Base-by-base conservation (phyloP, 2,888 invertebrate genomes). In the Lepetodrilus schrolli region DNA sequence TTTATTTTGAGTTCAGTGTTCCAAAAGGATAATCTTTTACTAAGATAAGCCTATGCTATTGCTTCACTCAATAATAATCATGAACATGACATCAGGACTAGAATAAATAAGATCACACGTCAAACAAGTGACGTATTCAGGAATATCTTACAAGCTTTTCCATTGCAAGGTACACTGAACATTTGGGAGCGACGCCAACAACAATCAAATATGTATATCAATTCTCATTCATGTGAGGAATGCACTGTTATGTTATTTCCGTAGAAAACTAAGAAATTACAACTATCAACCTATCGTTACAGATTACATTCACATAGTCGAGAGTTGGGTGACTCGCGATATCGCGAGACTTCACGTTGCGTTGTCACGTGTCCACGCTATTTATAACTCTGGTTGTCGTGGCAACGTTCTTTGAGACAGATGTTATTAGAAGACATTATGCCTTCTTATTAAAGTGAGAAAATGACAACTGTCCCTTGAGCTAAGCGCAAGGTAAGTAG, bases 101-200 rank as follows among this genome's bases (percentile, higher is more conserved):
- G 58, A 58, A 58, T 58, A 58, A 58, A 58, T 58, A 58, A 58
- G 30, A 58, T 58, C 58, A 58, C 58, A 58, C 58, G 58, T 30
- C 58, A 13, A 3, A 4, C 3, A 30, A 43, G 13, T 17, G 58
- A 30, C 58, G 58, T 30, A 26, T 58, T 30, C 8, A 17, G 58
- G 26, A 58, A 58, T 58, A 58, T 58, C 58, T 30, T 58, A 58
- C 58, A 58, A 17, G 5, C 10, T 51, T n/a, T 23, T 30, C 30
- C 30, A 23, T 48, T 58, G 30, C 26, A 58, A 58, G 26, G 17
- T 58, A 58, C 58, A 58, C 26, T 30, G 58, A 34, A 58, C 58
- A 58, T n/a, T 58, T 30, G 30, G 34, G 26, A 26, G 58, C 58
- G 26, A 58, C 58, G 58, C 17, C 21, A 30, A 34, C 34, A 30